A percentile compares a stretch with the other conserved stretches of the same genome.
phyloP scores from a whole-genome alignment of 1,140 invertebrate genomes.

The Ridgeia piscesae region DNA sequence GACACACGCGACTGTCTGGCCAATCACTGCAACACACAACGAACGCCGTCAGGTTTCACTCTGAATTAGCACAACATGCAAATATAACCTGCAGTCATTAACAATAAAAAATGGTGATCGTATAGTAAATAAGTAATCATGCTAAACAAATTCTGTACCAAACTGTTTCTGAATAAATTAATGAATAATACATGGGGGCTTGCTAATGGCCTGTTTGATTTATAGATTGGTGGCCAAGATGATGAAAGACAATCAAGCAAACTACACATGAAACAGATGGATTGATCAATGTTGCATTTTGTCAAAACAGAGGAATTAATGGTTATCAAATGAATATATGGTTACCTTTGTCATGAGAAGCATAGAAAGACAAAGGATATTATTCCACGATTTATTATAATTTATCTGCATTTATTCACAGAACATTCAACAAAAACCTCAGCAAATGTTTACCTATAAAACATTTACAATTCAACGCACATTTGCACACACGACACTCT shows the following conservation, averaged over 20 bases:
- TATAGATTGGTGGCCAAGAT: not conserved
- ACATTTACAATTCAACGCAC: not conserved
- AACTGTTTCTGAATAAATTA: not conserved
- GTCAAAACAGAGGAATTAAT: not conserved
- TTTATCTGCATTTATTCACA: not conserved
- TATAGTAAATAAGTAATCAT: not conserved
- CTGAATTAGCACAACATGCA: not conserved
- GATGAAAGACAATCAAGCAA: not conserved
- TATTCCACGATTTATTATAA: not conserved
- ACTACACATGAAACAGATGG: not conserved
- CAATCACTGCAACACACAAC: constrained; percentile 14
- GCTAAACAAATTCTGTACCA: not conserved
- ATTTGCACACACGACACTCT: not conserved
- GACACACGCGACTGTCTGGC: constrained; percentile 39
- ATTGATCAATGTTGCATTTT: not conserved
- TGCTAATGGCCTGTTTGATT: not conserved
- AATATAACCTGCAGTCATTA: not conserved
- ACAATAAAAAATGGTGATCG: not conserved
- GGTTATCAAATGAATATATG: not conserved
- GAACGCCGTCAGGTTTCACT: not conserved
- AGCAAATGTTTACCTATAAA: not conserved
- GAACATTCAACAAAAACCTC: not conserved
- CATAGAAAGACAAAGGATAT: not conserved
- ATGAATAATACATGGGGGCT: not conserved
- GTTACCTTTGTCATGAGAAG: no score